phyloP scores from a whole-genome alignment of 2,797 vertebrate species.

The Cossypha dichroa region DNA sequence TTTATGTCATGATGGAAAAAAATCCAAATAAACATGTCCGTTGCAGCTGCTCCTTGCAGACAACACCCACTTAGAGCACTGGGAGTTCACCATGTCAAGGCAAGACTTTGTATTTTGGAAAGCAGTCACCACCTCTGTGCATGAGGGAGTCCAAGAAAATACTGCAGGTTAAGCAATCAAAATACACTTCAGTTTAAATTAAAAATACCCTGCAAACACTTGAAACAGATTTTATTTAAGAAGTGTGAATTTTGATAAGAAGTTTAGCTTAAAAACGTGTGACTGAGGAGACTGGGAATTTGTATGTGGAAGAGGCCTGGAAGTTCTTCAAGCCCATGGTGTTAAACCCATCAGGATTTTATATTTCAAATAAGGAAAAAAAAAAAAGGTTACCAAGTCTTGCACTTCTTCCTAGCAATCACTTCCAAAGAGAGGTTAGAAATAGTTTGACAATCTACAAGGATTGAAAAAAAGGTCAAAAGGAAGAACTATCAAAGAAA shows the following conservation, averaged over 20 bases:
- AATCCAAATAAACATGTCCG: neutral
- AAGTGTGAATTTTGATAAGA: neutral
- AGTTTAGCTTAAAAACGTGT: neutral
- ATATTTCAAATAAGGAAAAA: neutral
- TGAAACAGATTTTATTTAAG: constrained; percentile 25
- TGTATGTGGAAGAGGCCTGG: neutral
- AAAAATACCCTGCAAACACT: constrained; percentile 7
- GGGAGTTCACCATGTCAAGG: neutral
- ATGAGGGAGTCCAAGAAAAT: neutral
- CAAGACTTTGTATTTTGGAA: neutral
- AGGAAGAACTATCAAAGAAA: neutral
- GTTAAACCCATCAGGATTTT: neutral
- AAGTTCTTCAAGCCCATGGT: neutral
- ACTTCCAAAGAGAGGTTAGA: neutral
- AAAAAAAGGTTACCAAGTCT: neutral
- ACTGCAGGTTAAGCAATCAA: neutral
- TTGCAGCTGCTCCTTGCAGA: neutral
- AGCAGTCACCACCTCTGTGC: neutral
- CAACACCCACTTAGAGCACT: neutral
- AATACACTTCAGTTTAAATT: neutral
- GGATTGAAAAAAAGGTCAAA: neutral
- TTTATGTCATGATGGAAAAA: neutral
- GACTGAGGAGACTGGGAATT: neutral
- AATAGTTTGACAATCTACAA: neutral
- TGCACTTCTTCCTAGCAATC: neutral